These are phyloP conservation scores for Podarcis raffonei DNA, from an alignment of 2,113 vertebrate species.

Conservation along the genomic window DNA sequence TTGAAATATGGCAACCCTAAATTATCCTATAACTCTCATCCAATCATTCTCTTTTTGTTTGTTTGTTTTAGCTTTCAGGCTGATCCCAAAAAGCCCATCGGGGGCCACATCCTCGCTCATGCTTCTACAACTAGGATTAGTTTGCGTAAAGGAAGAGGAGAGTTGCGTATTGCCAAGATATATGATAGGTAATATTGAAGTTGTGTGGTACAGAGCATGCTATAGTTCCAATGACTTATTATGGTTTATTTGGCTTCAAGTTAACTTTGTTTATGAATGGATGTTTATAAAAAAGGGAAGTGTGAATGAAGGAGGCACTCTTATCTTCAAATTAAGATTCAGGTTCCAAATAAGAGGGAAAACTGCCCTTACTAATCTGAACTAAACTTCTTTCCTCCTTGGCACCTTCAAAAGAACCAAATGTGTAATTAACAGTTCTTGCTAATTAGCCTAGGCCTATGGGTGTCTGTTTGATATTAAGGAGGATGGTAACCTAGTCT, in stretches of 20 bases:
- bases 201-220: not conserved
- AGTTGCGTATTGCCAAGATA: constrained; percentile 97
- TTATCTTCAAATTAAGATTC: not conserved
- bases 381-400: not conserved
- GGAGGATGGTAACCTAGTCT: fast-evolving
- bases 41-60: constrained; percentile 28
- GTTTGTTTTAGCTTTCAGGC: constrained; percentile 88
- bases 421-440: not conserved
- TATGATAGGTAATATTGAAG: constrained; percentile 89
- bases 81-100: constrained; percentile 97
- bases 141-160: constrained; percentile 93
- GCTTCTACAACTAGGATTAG: constrained; percentile 97
- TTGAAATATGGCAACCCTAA: too few relatives aligned
- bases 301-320: not conserved
- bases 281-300: not conserved
- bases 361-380: constrained; percentile 12
- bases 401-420: not conserved
- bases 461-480: too few relatives aligned
- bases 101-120: constrained; percentile 96
- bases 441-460: not conserved
- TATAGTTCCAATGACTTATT: not conserved
- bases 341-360: not conserved
- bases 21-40: constrained; percentile 9
- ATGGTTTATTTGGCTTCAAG: not conserved
- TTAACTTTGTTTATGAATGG: not conserved